Percentiles rank a stretch among this genome's conserved stretches.
Conservation (phyloP, 2,888 invertebrate genomes). For the Lampropteryx suffumata region DNA sequence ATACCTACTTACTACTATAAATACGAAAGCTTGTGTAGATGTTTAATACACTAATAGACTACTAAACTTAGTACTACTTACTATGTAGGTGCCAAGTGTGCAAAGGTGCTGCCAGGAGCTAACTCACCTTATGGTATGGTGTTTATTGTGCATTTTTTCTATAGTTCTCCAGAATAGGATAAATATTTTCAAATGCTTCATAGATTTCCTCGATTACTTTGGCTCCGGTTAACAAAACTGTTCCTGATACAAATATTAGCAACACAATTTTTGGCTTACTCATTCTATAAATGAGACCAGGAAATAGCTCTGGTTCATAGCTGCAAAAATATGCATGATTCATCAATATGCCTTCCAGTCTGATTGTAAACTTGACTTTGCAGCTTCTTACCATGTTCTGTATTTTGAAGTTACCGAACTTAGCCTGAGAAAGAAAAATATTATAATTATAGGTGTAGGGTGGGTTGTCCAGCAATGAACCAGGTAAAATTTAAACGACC, state of each 20-base stretch:
- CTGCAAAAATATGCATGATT: constrained; percentile 90
- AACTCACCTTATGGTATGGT: no score
- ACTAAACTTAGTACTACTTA: no score
- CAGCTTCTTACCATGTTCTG: constrained; percentile 92
- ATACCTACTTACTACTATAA: no score
- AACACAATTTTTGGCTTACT: constrained; percentile 98
- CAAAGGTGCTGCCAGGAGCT: no score
- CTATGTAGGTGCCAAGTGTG: no score
- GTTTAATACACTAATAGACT: no score
- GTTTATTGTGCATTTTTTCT: no score
- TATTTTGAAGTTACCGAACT: constrained; percentile 91
- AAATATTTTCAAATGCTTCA: constrained; percentile 98
- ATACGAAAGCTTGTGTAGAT: no score
- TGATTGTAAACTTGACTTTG: constrained; percentile 90
- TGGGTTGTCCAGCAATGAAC: no score
- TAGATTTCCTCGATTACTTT: constrained; percentile 97
- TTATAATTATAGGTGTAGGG: no score
- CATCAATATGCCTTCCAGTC: constrained; percentile 88
- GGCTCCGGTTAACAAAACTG: constrained; percentile 98
- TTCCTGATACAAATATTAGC: constrained; percentile 99
- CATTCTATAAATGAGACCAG: constrained; percentile 99
- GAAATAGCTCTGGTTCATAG: constrained; percentile 99
- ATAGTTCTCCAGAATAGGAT: constrained; percentile 97
- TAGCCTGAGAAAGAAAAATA: constrained; percentile 81
- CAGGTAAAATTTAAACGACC: no score